A percentile compares a stretch with the other conserved stretches of the same genome.
These are phyloP conservation scores for Diarsia rubi DNA, from an alignment of 2,888 invertebrate species.

Conservation along the genomic window DNA sequence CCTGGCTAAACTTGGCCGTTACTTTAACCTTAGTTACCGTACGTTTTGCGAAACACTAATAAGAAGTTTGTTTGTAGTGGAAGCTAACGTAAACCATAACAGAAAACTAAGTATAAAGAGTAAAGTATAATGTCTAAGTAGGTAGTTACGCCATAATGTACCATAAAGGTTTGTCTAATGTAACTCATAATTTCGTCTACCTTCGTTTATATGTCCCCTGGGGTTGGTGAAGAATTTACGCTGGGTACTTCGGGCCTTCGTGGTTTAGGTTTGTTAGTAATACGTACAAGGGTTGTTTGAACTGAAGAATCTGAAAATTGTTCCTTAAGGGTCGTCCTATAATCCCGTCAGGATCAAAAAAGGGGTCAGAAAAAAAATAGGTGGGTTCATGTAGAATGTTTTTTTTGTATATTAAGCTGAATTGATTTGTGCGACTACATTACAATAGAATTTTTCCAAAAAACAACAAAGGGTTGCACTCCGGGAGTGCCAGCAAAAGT, in stretches of 20 bases:
- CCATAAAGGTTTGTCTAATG: constrained; percentile 1
- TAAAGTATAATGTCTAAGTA: constrained; percentile 4
- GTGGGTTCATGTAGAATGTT: too few species aligned
- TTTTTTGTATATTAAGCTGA: too few species aligned
- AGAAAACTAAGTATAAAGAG: constrained; percentile 14
- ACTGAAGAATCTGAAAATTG: neutral
- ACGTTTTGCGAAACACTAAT: constrained; percentile 41
- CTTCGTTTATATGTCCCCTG: constrained; percentile 1
- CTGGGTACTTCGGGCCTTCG: neutral
- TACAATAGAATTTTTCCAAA: too few species aligned
- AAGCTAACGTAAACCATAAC: constrained; percentile 31
- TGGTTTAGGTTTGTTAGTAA: neutral
- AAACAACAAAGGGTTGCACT: too few species aligned
- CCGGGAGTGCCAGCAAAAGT: too few species aligned
- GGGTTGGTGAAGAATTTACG: neutral
- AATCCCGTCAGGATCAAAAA: neutral
- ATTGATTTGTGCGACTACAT: too few species aligned
- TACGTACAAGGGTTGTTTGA: neutral
- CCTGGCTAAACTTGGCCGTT: neutral
- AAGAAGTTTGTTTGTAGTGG: constrained; percentile 20
- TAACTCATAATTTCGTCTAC: neutral
- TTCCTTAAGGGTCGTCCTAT: neutral
- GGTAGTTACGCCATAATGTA: constrained; percentile 3
- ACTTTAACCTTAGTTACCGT: constrained; percentile 20
- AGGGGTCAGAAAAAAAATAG: too few species aligned